Evolutionary conservation across 2,113 vertebrate species (phyloP), one percentile per base, ranked within the genome.

Genomic region (Mus pahari): DNA sequence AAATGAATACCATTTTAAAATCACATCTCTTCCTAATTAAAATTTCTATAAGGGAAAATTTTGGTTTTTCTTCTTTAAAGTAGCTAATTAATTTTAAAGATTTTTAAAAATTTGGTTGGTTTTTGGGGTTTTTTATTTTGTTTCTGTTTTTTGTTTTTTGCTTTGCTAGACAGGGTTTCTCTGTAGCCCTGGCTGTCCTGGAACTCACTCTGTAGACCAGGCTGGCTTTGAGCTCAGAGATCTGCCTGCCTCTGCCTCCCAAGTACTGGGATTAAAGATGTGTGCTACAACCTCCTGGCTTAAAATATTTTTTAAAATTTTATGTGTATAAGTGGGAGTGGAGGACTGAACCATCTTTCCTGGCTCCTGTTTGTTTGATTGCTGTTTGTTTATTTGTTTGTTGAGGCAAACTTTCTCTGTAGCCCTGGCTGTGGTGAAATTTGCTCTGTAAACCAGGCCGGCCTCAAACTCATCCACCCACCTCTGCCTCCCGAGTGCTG

Each of bases 1-100:
- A 78, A 93, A 48, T 42, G 78, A 91, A 42, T 75, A 66, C 71
- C 20, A 78, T 92, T 86, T 90, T 74, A 89, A 94, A 92, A 77
- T 90, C 36, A 36, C 1, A 58, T 86, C 26, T 87, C 82, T 48
- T 31, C 66, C 17, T 42, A 55, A 7, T 92, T 95, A 83, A 20
- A 79, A 82, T 90, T 82, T 89, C 58, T 50, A 77, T n/a, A 50
- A 92, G 14, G 48, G 24, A 66, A 22, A 95, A 4, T 3, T 86
- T 89, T 78, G 90, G 1, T 33, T 75, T 90, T 92, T 60, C 26
- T 68, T 90, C 48, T 93, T 90, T 22, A 22, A 79, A 79, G 55
- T 55, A 55, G 36, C 33, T 79, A 79, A 36, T 79, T 17, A 36
- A 6, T 19, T 17, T 78, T 4, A 79, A 79, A 53, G 13, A 48